These are phyloP conservation scores for Maccullochella peelii DNA, from an alignment of 2,113 vertebrate genomes.

Conservation along the genomic window DNA sequence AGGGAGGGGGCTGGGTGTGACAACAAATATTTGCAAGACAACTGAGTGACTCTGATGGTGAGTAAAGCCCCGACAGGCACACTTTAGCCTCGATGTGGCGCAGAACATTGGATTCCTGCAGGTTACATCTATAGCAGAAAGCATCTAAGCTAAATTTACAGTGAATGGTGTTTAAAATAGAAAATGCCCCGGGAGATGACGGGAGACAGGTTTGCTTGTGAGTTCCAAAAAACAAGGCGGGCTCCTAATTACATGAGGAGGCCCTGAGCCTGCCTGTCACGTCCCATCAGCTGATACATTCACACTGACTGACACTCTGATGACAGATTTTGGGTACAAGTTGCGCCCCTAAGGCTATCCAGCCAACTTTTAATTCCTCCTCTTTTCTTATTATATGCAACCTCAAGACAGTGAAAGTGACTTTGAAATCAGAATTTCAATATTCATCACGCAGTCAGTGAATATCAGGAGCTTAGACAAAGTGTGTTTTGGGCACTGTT, in stretches of 20 bases:
- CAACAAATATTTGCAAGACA: slow-evolving; percentile 39
- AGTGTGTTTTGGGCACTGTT: slow-evolving; percentile 64
- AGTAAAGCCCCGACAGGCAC: slow-evolving; percentile 13
- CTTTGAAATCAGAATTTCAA: slow-evolving; percentile 58
- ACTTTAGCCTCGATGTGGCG: slow-evolving; percentile 12
- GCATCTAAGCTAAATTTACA: slow-evolving; percentile 27
- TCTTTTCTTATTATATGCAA: slow-evolving; percentile 32
- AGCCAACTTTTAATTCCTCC: slow-evolving; percentile 40
- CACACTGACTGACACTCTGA: slow-evolving; percentile 47
- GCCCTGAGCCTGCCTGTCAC: slow-evolving; percentile 53
- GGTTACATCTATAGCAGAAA: slow-evolving; percentile 16
- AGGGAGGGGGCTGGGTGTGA: not conserved
- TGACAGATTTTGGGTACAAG: slow-evolving; percentile 56
- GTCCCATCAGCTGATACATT: slow-evolving; percentile 58
- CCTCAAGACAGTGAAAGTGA: slow-evolving; percentile 49
- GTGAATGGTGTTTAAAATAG: slow-evolving; percentile 28
- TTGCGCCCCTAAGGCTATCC: slow-evolving; percentile 24
- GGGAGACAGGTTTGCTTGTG: slow-evolving; percentile 35
- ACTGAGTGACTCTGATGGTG: slow-evolving; percentile 23
- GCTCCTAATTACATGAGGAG: slow-evolving; percentile 68
- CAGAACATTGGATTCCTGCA: slow-evolving; percentile 15
- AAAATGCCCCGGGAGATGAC: slow-evolving; percentile 28
- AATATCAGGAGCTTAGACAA: slow-evolving; percentile 45
- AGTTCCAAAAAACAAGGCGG: slow-evolving; percentile 46
- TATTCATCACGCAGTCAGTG: slow-evolving; percentile 28